Percentiles rank a stretch among this genome's conserved stretches.
Conservation (phyloP, 2,888 invertebrate species). For the Ophion obscuratus region DNA sequence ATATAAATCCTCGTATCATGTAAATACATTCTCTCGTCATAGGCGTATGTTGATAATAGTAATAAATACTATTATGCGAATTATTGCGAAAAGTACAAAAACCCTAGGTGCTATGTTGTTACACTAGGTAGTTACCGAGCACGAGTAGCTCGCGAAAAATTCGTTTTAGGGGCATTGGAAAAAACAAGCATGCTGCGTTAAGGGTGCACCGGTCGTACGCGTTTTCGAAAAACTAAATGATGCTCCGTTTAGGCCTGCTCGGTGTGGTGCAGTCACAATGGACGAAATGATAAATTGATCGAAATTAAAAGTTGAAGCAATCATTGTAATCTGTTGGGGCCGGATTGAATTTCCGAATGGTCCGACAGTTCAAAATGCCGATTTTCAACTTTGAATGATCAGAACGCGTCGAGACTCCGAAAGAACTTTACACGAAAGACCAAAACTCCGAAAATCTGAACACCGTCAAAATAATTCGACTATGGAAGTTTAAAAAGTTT, state of each 20-base stretch:
- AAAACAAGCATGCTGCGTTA: constrained; percentile 53
- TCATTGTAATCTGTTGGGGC: not conserved
- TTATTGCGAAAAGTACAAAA: constrained; percentile 83
- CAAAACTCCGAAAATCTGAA: too few species aligned
- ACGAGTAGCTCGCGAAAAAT: constrained; percentile 62
- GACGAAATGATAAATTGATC: not conserved
- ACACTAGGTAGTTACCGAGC: constrained; percentile 78
- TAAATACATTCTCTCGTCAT: constrained; percentile 81
- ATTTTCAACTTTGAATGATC: too few species aligned
- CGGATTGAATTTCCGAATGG: too few species aligned
- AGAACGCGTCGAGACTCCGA: too few species aligned
- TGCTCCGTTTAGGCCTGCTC: too few species aligned
- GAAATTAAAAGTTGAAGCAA: not conserved
- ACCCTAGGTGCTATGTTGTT: constrained; percentile 84
- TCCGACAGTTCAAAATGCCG: too few species aligned
- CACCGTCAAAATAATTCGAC: too few species aligned
- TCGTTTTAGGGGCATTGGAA: constrained; percentile 59
- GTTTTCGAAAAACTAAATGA: not conserved
- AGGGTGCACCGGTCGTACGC: constrained; percentile 4
- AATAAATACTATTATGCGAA: constrained; percentile 80
- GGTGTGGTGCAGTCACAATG: too few species aligned
- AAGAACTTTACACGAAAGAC: too few species aligned
- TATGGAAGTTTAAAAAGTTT: too few species aligned
- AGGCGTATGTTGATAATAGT: constrained; percentile 73
- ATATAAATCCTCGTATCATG: constrained; percentile 75